A percentile compares a stretch with the other conserved stretches of the same genome.
Conservation (phyloP, 1,140 invertebrate genomes). For the Zelostemma sp. region DNA sequence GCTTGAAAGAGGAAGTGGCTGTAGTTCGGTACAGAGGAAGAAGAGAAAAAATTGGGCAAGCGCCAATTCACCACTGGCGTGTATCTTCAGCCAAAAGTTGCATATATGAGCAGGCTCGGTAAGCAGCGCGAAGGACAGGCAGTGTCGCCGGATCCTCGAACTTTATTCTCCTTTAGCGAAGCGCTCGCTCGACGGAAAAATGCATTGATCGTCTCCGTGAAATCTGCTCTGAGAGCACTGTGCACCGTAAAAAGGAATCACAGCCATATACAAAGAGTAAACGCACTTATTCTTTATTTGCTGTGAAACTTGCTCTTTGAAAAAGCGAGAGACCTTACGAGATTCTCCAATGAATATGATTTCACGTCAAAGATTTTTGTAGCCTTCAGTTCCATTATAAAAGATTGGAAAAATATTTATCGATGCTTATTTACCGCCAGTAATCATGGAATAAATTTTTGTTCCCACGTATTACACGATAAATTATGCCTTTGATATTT, state of each 20-base stretch:
- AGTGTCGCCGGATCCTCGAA: constrained; percentile 49
- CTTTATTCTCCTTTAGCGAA: constrained; percentile 57
- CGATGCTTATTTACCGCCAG: too few relatives aligned
- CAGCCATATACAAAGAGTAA: constrained; percentile 1
- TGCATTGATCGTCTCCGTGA: constrained; percentile 37
- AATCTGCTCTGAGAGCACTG: constrained; percentile 21
- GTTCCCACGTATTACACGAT: too few relatives aligned
- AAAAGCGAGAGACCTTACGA: too few relatives aligned
- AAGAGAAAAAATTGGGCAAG: constrained; percentile 56
- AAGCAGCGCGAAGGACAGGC: constrained; percentile 10
- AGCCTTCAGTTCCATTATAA: too few relatives aligned
- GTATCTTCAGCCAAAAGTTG: constrained; percentile 52
- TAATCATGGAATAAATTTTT: too few relatives aligned
- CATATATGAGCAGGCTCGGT: constrained; percentile 21
- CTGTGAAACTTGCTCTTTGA: neutral
- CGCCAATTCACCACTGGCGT: constrained; percentile 56
- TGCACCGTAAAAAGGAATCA: constrained; percentile 19
- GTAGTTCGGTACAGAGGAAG: constrained; percentile 44
- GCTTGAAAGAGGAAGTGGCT: constrained; percentile 33
- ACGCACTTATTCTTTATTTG: neutral
- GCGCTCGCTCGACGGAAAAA: constrained; percentile 42
- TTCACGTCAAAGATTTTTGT: too few relatives aligned
- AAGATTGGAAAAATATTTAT: too few relatives aligned
- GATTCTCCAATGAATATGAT: too few relatives aligned
- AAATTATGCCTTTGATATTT: too few relatives aligned